Evolutionary conservation across 2,113 vertebrate genomes (phyloP), one percentile per base, ranked within the genome.

Genomic region (Vicugna pacos): DNA sequence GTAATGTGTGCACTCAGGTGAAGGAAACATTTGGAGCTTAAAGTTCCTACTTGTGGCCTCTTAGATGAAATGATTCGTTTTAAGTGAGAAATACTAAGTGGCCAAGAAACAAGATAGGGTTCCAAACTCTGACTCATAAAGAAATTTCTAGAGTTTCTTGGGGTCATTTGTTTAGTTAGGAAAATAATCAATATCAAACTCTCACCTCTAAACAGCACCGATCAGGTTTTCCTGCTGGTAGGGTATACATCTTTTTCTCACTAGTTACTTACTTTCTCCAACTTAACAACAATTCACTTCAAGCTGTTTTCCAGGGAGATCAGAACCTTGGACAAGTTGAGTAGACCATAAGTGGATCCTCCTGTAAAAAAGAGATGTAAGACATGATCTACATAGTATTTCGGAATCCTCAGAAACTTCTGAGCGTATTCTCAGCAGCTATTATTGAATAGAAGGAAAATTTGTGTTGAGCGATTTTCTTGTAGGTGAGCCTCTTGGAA

Each of bases 1-100:
- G n/a, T 67, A 50, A 72, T 22, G 20, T n/a, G 17, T 54, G 35
- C 3, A 52, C 32, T 58, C 35, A 60, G 8, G 52, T 79, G 26
- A 91, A 76, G 19, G 60, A 86, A 72, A 67, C 24, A 76, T n/a
- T 75, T 92, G 46, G 11, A 92, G 11, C 3, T 32, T 58, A 64
- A 69, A 72, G 4, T 48, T 50, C 19, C 64, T 80, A 24, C 38
- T 12, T 46, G 75, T 82, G 80, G 30, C 13, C 52, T 73, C 62
- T 73, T 75, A 73, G 46, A 83, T 81, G 30, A 91, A 62, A 60
- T 26, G 2, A 81, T 94, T 65, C 64, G 46, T 70, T 85, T 86
- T 84, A 75, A 60, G 32, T 96, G 50, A 89, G 35, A 87, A 95
- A 75, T 54, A 73, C 20, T 79, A 73, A 75, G 35, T 50, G 56